Percentiles rank a stretch among this genome's conserved stretches.
phyloP scores from a whole-genome alignment of 2,888 invertebrate genomes.

The Lamellibrachia satsuma region DNA sequence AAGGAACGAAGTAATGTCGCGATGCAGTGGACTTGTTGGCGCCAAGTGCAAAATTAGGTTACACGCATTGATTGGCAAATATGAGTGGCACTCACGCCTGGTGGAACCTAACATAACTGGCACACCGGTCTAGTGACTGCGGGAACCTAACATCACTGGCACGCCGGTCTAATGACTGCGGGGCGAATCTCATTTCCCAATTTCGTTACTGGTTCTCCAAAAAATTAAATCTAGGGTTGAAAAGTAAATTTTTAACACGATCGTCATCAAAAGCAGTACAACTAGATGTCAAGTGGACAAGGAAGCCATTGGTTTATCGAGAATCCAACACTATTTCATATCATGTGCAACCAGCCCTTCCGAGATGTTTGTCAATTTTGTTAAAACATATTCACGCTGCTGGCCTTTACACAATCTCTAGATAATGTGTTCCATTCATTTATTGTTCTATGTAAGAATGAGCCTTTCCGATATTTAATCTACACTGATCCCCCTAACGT shows the following conservation, averaged over 20 bases:
- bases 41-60: background rate
- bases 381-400: no score
- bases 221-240: background rate
- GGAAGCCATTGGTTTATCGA: no score
- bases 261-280: no score
- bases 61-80: background rate
- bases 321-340: no score
- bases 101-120: background rate
- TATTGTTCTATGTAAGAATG: no score
- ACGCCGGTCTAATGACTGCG: background rate
- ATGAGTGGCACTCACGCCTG: background rate
- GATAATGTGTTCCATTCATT: no score
- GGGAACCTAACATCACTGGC: background rate
- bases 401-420: no score
- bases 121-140: background rate
- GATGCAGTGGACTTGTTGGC: background rate
- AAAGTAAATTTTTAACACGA: background rate
- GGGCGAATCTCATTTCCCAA: background rate
- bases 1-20: background rate
- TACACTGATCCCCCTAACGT: no score
- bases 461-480: no score
- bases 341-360: no score
- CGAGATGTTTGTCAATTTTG: no score
- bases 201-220: background rate
- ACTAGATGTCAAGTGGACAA: no score